These are phyloP conservation scores for Sebastolobus alascanus DNA, from an alignment of 2,797 vertebrate species.

Conservation along the genomic window DNA sequence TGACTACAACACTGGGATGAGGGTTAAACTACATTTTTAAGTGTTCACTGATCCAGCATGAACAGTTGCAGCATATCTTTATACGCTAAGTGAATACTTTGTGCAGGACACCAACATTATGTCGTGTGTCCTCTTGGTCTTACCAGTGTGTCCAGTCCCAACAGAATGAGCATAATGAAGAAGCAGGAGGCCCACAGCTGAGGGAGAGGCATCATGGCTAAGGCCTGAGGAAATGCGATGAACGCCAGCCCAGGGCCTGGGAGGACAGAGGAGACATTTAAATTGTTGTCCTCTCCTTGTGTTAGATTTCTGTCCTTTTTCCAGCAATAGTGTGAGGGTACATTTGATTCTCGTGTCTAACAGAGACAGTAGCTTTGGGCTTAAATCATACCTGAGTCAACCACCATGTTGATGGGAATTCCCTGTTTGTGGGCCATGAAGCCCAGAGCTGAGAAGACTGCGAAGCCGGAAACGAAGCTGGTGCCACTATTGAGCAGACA, in stretches of 20 bases:
- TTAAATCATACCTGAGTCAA: conserved; percentile 69
- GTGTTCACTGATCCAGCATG: background rate
- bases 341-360: background rate
- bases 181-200: conserved; percentile 90
- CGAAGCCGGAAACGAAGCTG: conserved; percentile 78
- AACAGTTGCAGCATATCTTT: background rate
- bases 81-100: background rate
- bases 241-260: conserved; percentile 91
- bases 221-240: conserved; percentile 88
- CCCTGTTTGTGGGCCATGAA: conserved; percentile 77
- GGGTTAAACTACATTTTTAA: background rate
- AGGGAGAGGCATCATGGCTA: conserved; percentile 89
- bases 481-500: conserved; percentile 78
- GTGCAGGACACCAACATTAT: background rate
- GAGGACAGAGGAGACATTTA: background rate
- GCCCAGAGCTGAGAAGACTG: conserved; percentile 77
- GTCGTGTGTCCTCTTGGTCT: background rate
- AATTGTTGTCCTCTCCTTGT: background rate
- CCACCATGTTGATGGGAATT: conserved; percentile 68
- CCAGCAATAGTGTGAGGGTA: background rate
- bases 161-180: conserved; percentile 89
- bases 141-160: conserved; percentile 91
- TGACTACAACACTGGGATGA: too few relatives aligned
- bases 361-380: background rate
- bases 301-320: background rate